Evolutionary conservation across 2,888 invertebrate genomes (phyloP).

Genomic region (Lamellibrachia columna): DNA sequence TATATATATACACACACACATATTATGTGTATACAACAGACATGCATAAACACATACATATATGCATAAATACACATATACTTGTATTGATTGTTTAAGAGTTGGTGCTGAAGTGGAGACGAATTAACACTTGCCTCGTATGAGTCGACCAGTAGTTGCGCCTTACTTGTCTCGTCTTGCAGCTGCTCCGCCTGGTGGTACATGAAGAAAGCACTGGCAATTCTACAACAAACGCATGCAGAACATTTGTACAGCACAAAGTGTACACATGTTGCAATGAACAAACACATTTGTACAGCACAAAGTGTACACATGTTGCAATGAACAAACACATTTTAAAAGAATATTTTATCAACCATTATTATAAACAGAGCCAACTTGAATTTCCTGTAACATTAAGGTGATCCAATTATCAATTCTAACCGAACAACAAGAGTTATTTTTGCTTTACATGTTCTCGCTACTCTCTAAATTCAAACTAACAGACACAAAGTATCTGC

Average conservation of each 20-base stretch:
- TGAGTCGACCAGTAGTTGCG: constrained; percentile 44
- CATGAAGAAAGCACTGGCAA: constrained; percentile 50
- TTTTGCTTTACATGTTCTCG: too few relatives aligned
- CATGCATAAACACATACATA: too few relatives aligned
- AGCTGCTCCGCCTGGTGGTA: constrained; percentile 45
- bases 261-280: not conserved
- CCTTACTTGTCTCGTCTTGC: constrained; percentile 35
- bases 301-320: not conserved
- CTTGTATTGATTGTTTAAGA: not conserved
- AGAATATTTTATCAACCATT: too few relatives aligned
- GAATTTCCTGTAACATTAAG: too few relatives aligned
- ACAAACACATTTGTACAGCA: not conserved
- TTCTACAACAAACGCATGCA: constrained; percentile 43
- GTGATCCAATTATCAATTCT: too few relatives aligned
- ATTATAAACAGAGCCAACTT: too few relatives aligned
- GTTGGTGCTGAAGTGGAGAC: not conserved
- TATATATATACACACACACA: too few relatives aligned
- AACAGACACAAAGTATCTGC: too few relatives aligned
- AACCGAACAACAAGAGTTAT: too few relatives aligned
- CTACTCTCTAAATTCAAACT: too few relatives aligned
- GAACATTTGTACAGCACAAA: not conserved
- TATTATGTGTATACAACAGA: too few relatives aligned
- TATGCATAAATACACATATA: too few relatives aligned
- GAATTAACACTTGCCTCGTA: constrained; percentile 43
- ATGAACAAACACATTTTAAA: not conserved